Percentiles rank a stretch among this genome's conserved stretches.
Evolutionary conservation across 1,140 invertebrate species (phyloP).

Genomic region (Drosophila equinoxialis): DNA sequence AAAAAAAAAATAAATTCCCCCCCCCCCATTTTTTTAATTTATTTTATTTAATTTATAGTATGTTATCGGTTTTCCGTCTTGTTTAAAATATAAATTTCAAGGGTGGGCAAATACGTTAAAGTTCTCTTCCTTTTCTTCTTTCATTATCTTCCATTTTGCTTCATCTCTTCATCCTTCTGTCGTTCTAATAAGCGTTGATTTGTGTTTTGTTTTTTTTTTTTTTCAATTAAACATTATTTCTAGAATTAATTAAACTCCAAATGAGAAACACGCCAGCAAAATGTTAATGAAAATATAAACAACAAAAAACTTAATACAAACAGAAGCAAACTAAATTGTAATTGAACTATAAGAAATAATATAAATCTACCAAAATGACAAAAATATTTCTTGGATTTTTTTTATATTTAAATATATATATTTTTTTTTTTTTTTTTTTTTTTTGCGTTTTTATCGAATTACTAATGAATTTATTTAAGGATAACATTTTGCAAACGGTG

Average conservation of each 20-base stretch:
- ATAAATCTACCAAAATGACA: constrained; percentile 21
- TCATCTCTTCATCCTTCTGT: constrained; percentile 25
- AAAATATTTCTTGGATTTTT: constrained; percentile 9
- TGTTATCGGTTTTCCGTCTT: constrained; percentile 24
- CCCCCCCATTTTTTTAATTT: no score
- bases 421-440: constrained; percentile 14
- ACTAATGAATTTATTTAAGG: constrained; percentile 58
- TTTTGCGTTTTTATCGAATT: constrained; percentile 23
- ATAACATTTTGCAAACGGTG: constrained; percentile 42
- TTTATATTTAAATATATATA: not conserved
- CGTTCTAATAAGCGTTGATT: constrained; percentile 50
- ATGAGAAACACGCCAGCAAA: constrained; percentile 43
- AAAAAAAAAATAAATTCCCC: no score
- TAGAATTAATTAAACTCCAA: constrained; percentile 56
- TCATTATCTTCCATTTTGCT: constrained; percentile 14
- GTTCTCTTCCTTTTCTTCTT: constrained; percentile 18
- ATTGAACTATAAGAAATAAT: constrained; percentile 40
- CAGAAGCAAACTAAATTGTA: constrained; percentile 31
- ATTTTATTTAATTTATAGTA: constrained; percentile 40
- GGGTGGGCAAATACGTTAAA: constrained; percentile 54
- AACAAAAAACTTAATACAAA: constrained; percentile 73
- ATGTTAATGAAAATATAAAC: constrained; percentile 42
- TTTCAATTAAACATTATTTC: constrained; percentile 28
- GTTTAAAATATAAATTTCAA: constrained; percentile 59
- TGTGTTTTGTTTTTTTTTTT: constrained; percentile 15